These are phyloP conservation scores for Cataglyphis rosenhaueri DNA, from an alignment of 2,888 invertebrate species.

Conservation along the genomic window DNA sequence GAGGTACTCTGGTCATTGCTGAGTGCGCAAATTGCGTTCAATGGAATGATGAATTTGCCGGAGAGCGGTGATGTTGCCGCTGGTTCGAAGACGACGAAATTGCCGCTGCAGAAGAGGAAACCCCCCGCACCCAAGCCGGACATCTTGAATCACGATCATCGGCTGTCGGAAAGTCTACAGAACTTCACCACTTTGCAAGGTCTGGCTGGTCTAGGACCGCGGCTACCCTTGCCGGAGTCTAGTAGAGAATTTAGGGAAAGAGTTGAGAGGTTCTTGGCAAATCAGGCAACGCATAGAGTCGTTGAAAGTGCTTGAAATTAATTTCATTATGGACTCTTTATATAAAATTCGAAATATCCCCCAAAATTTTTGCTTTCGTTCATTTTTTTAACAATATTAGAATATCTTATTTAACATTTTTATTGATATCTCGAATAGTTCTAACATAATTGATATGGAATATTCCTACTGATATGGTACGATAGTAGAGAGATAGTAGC, in stretches of 20 bases:
- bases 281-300: conserved; percentile 75
- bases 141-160: conserved; percentile 74
- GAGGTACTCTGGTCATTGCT: conserved; percentile 88
- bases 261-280: conserved; percentile 77
- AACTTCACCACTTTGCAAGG: conserved; percentile 72
- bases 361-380: neutral
- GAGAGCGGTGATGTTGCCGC: conserved; percentile 65
- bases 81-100: conserved; percentile 21
- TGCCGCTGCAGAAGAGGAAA: conserved; percentile 59
- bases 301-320: conserved; percentile 67
- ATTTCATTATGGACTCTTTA: neutral
- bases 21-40: conserved; percentile 87
- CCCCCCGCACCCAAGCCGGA: conserved; percentile 71
- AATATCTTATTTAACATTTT: conserved; percentile 6
- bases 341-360: neutral
- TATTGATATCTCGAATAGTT: neutral
- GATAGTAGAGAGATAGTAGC: neutral
- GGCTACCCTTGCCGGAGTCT: conserved; percentile 77
- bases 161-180: conserved; percentile 74
- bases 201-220: conserved; percentile 68
- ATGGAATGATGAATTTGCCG: conserved; percentile 87
- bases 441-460: neutral
- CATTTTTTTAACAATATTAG: neutral
- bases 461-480: neutral
- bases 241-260: conserved; percentile 77